Base-by-base conservation (phyloP, 2,888 invertebrate species). In the Mycogona germanica region DNA sequence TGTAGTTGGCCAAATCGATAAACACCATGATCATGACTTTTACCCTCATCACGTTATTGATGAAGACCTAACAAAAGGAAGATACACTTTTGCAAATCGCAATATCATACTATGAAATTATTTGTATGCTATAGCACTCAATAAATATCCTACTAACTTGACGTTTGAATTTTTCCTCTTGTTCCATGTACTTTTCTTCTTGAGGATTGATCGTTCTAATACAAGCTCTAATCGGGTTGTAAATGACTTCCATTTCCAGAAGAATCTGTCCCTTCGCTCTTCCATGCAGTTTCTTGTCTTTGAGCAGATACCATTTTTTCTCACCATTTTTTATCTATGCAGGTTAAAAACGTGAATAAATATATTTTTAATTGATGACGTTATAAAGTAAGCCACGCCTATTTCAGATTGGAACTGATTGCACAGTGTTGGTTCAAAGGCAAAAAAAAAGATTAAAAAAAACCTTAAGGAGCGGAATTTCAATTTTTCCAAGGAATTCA, bases 221-320 rank as follows among this genome's bases (percentile, higher is more conserved):
- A 48, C 87, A 87, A n/a, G 91, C 97, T 67, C 89, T 75, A 65
- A 92, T 78, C 59, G 88, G 84, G 72, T 95, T 97, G 87, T 91
- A 98, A 45, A 87, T 74, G 5, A 96, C 82, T 49, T 80, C 81
- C 80, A 97, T 79, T 71, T 98, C 96, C 51, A 98, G 70, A 38
- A 89, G 74, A 64, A 97, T 91, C 64, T 87, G 92, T 14, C 97
- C 97, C 70, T 96, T 95, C n/a, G 92, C 89, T 41, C 91, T 73
- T 1, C 81, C 78, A 35, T 85, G 75, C 64, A 97, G 76, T 67
- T 96, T 97, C 70, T 91, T 88, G 68, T 98, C 97, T 67, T 98
- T 98, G 41, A 98, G 72, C 0, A 87, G 85, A 69, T 89, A 97
- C 97, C 97, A 97, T 59, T 87, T 75, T 67, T 89, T 89, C 66